Percentiles rank a stretch among this genome's conserved stretches.
Conservation (phyloP, 2,113 vertebrate species). For the Solea solea region DNA sequence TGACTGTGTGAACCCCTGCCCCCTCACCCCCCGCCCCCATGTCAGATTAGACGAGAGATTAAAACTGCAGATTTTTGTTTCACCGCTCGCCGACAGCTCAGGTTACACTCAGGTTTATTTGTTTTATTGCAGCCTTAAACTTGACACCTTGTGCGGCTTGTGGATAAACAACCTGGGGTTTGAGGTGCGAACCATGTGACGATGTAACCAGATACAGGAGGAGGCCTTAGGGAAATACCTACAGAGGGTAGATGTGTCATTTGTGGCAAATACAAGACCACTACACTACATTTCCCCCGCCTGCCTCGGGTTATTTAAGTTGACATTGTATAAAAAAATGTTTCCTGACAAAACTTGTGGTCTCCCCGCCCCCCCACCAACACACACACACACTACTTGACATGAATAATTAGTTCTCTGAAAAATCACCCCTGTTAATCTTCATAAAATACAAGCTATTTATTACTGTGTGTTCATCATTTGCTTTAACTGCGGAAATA, state of each 20-base stretch:
- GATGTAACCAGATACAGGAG: slow-evolving; percentile 7
- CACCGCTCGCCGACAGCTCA: background rate
- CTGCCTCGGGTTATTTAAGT: slow-evolving; percentile 27
- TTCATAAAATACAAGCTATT: slow-evolving; percentile 30
- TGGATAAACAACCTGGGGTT: slow-evolving; percentile 33
- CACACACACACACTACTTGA: slow-evolving; percentile 8
- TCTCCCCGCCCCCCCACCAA: background rate
- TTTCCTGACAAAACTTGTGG: slow-evolving; percentile 22
- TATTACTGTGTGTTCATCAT: background rate
- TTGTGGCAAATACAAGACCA: slow-evolving; percentile 29
- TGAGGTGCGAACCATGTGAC: slow-evolving; percentile 3
- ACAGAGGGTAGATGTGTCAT: slow-evolving; percentile 1
- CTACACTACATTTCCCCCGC: slow-evolving; percentile 6
- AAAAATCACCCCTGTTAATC: slow-evolving; percentile 46
- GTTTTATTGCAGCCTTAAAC: slow-evolving; percentile 1
- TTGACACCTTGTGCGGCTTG: slow-evolving; percentile 14
- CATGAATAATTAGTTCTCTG: slow-evolving; percentile 38
- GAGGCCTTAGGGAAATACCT: slow-evolving; percentile 10
- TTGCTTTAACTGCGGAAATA: slow-evolving; percentile 1
- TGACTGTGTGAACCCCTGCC: slow-evolving; percentile 41
- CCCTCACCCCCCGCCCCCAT: too few relatives aligned
- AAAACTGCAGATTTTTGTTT: slow-evolving; percentile 3
- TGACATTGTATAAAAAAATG: slow-evolving; percentile 22
- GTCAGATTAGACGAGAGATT: slow-evolving; percentile 10
- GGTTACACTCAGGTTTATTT: slow-evolving; percentile 39